A percentile compares a stretch with the other conserved stretches of the same genome.
phyloP scores from a whole-genome alignment of 2,797 vertebrate species.

The Pygocentrus nattereri region DNA sequence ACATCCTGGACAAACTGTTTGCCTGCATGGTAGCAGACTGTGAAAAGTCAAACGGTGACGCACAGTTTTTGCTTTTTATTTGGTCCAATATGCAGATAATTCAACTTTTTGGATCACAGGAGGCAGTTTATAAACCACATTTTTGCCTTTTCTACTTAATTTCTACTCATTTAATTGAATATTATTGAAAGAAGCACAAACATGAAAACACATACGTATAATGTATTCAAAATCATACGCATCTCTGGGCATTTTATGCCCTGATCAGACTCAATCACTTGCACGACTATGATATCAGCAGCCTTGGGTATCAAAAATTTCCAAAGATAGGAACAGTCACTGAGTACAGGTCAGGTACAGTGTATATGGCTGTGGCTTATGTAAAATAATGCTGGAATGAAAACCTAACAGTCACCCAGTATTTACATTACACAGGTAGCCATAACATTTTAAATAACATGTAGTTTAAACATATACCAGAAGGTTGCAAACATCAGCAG shows the following conservation, averaged over 20 bases:
- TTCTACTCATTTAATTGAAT: not conserved
- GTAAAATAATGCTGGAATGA: not conserved
- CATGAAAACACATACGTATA: not conserved
- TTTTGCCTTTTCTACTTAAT: not conserved
- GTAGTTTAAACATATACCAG: not conserved
- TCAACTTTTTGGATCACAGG: too few relatives aligned
- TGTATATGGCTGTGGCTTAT: not conserved
- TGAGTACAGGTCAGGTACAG: not conserved
- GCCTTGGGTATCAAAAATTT: not conserved
- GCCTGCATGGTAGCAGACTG: too few relatives aligned
- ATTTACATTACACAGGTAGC: not conserved
- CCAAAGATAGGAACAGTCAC: not conserved
- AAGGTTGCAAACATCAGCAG: not conserved
- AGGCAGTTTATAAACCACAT: not conserved
- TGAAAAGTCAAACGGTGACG: too few relatives aligned
- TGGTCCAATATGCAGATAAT: too few relatives aligned
- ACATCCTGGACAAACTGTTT: too few relatives aligned
- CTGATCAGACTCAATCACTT: not conserved
- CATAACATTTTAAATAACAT: not conserved
- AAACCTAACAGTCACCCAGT: not conserved
- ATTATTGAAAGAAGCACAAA: not conserved
- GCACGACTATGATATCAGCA: not conserved
- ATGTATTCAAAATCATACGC: not conserved
- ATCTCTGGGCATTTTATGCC: not conserved
- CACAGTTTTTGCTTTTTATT: too few relatives aligned